Conservation (phyloP, 2,888 invertebrate species). For the Malachius bipustulatus region DNA sequence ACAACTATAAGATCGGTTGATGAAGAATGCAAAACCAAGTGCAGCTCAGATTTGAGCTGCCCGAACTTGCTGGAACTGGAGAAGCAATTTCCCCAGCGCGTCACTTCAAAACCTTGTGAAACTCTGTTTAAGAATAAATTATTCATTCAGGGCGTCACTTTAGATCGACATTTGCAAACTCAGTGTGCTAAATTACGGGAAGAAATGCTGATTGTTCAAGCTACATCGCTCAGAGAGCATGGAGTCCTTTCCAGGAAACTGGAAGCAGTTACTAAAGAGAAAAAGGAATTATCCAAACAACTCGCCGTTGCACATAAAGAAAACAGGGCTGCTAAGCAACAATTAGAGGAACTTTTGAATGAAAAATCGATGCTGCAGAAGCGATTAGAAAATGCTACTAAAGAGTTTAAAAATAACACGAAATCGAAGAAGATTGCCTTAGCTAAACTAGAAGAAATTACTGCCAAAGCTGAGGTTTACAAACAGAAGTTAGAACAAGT, state of each 20-base stretch:
- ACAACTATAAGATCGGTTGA: conserved; percentile 11
- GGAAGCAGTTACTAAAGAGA: conserved; percentile 26
- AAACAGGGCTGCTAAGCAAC: conserved; percentile 28
- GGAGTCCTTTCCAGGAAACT: conserved; percentile 26
- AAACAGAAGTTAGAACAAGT: conserved; percentile 25
- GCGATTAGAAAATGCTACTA: conserved; percentile 29
- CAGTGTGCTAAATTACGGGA: conserved; percentile 25
- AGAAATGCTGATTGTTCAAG: conserved; percentile 26
- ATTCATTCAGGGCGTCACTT: background rate
- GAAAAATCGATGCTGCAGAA: conserved; percentile 27
- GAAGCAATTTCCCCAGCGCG: conserved; percentile 13
- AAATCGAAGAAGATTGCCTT: conserved; percentile 29
- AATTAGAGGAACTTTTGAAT: conserved; percentile 29
- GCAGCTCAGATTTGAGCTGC: conserved; percentile 5
- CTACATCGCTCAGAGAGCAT: conserved; percentile 27
- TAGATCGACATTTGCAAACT: conserved; percentile 8
- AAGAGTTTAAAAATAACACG: conserved; percentile 29
- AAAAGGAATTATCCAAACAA: conserved; percentile 26
- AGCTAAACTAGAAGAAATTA: conserved; percentile 29
- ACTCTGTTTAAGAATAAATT: conserved; percentile 1
- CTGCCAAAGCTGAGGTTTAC: conserved; percentile 19
- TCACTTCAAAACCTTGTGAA: conserved; percentile 7
- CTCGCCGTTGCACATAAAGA: conserved; percentile 26
- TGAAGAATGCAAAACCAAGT: background rate
- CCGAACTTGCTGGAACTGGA: conserved; percentile 13